phyloP scores from a whole-genome alignment of 2,113 vertebrate genomes.

The Proterorhinus semilunaris region DNA sequence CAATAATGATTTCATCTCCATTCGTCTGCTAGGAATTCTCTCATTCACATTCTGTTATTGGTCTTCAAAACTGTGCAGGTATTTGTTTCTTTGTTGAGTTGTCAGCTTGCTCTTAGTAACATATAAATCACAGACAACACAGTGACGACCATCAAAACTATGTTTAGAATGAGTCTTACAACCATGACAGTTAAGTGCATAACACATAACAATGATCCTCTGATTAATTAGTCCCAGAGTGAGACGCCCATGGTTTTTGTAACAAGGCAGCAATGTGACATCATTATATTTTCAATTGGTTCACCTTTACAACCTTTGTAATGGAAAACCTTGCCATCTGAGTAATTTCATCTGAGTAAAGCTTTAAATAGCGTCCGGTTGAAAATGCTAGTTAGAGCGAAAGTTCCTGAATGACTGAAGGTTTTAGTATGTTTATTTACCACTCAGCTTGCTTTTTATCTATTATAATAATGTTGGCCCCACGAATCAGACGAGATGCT shows the following conservation, averaged over 20 bases:
- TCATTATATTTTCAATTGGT: no score
- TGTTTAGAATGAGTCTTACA: not conserved
- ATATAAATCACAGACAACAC: constrained; percentile 8
- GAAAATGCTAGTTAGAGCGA: no score
- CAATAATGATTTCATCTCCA: constrained; percentile 25
- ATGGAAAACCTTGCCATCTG: no score
- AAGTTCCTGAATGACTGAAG: no score
- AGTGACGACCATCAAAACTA: not conserved
- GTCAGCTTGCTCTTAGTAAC: constrained; percentile 14
- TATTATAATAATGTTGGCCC: no score
- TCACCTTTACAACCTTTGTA: no score
- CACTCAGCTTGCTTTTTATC: no score
- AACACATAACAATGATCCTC: constrained; percentile 1
- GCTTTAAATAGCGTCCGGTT: no score
- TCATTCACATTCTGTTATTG: constrained; percentile 20
- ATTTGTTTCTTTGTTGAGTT: constrained; percentile 16
- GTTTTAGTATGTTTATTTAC: no score
- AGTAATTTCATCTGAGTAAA: no score
- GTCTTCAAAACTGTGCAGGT: constrained; percentile 1
- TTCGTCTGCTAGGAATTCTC: constrained; percentile 23
- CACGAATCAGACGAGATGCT: no score
- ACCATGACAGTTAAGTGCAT: not conserved
- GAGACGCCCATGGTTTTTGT: not conserved
- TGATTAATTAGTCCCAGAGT: not conserved
- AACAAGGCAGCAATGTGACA: no score